These are phyloP conservation scores for Anhinga anhinga DNA, from an alignment of 2,113 vertebrate species.

Conservation along the genomic window DNA sequence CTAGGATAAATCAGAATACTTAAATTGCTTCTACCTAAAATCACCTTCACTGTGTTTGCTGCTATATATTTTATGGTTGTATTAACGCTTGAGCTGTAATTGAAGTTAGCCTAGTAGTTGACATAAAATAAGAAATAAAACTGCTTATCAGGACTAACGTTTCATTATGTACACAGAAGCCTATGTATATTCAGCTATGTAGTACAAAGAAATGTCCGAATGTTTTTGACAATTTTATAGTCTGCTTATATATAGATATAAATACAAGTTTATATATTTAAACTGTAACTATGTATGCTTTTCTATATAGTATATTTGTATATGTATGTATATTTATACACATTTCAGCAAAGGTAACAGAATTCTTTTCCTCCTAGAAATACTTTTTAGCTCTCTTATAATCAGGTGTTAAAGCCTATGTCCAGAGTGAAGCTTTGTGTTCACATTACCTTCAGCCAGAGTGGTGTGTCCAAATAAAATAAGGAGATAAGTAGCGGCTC, in stretches of 20 bases:
- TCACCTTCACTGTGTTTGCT: background rate
- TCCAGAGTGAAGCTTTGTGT: background rate
- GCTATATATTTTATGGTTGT: background rate
- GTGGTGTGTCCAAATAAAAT: background rate
- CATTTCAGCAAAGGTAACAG: background rate
- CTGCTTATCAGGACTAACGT: background rate
- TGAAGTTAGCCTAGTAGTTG: background rate
- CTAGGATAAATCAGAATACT: background rate
- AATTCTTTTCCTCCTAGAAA: background rate
- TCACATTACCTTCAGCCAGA: background rate
- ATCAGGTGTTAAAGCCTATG: background rate
- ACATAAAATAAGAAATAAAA: background rate
- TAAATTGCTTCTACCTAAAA: background rate
- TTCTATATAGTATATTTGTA: background rate
- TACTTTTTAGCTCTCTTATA: background rate
- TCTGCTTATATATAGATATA: background rate
- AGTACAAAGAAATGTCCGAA: background rate
- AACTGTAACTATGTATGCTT: background rate
- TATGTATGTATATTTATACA: background rate
- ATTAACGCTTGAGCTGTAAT: background rate
- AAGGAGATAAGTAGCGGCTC: background rate
- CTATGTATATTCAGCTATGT: background rate
- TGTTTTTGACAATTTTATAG: background rate
- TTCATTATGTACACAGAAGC: background rate
- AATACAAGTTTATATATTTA: background rate